phyloP scores from a whole-genome alignment of 2,888 invertebrate genomes.

The Spodoptera picta region DNA sequence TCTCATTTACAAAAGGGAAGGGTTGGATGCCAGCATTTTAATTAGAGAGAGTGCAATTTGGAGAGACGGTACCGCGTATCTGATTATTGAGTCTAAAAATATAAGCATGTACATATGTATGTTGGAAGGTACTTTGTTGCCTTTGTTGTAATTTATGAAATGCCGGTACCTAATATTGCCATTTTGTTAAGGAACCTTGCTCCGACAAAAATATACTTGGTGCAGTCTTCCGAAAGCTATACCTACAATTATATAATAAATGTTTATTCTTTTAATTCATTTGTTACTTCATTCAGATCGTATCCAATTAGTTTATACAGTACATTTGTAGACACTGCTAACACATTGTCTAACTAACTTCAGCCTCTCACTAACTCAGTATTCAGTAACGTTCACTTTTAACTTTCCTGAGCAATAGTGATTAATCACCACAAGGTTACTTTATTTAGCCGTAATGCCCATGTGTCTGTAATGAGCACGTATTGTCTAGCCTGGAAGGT shows the following conservation, averaged over 20 bases:
- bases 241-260: constrained; percentile 8
- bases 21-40: background rate
- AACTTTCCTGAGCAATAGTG: constrained; percentile 11
- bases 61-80: background rate
- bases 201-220: no score
- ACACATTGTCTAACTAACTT: constrained; percentile 4
- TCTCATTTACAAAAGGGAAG: constrained; percentile 4
- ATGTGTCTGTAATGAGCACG: background rate
- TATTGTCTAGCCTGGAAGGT: constrained; percentile 4
- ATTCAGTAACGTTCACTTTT: constrained; percentile 30
- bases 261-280: constrained; percentile 8
- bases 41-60: constrained; percentile 1
- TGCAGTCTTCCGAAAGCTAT: no score
- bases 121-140: no score
- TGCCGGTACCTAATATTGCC: no score
- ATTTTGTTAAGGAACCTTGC: no score
- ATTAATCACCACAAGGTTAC: constrained; percentile 21
- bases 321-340: constrained; percentile 5
- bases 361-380: constrained; percentile 9
- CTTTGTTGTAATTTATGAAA: no score
- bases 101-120: background rate
- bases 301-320: constrained; percentile 44
- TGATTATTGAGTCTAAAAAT: background rate
- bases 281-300: constrained; percentile 41
- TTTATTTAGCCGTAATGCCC: constrained; percentile 13